A percentile compares a stretch with the other conserved stretches of the same genome.
Conservation (phyloP, 2,888 invertebrate genomes). For the Rosalia funebris region DNA sequence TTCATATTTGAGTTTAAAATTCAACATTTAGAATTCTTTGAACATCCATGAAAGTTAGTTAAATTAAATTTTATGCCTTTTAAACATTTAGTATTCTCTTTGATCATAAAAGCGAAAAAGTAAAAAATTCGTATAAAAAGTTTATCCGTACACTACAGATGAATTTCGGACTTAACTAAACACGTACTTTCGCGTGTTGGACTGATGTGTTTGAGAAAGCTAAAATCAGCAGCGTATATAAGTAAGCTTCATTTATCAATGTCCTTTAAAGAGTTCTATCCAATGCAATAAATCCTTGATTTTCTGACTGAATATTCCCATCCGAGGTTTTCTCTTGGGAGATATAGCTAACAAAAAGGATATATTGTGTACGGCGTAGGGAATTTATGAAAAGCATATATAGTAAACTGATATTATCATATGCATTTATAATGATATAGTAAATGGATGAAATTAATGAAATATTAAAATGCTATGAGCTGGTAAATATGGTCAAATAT, state of each 20-base stretch:
- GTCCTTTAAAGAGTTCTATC: slow-evolving; percentile 4
- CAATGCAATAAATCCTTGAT: slow-evolving; percentile 18
- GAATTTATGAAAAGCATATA: slow-evolving; percentile 12
- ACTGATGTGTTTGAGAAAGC: slow-evolving; percentile 8
- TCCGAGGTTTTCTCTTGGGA: slow-evolving; percentile 1
- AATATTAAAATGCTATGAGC: too few relatives aligned
- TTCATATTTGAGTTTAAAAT: too few relatives aligned
- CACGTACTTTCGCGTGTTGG: too few relatives aligned
- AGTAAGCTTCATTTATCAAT: slow-evolving; percentile 14
- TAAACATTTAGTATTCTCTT: background rate
- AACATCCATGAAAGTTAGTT: too few relatives aligned
- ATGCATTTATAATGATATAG: too few relatives aligned
- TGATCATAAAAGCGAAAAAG: background rate
- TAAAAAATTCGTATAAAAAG: background rate
- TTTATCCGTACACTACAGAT: too few relatives aligned
- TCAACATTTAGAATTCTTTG: too few relatives aligned
- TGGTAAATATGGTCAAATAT: too few relatives aligned
- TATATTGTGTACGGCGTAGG: slow-evolving; percentile 9
- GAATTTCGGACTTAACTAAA: too few relatives aligned
- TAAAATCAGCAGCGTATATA: slow-evolving; percentile 12
- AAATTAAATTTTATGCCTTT: background rate
- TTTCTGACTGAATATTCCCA: slow-evolving; percentile 9
- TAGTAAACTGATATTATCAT: too few relatives aligned
- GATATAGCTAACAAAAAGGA: background rate
- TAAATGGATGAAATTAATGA: too few relatives aligned